Base-by-base conservation (phyloP, 2,888 invertebrate genomes). In the Agriopis marginaria region DNA sequence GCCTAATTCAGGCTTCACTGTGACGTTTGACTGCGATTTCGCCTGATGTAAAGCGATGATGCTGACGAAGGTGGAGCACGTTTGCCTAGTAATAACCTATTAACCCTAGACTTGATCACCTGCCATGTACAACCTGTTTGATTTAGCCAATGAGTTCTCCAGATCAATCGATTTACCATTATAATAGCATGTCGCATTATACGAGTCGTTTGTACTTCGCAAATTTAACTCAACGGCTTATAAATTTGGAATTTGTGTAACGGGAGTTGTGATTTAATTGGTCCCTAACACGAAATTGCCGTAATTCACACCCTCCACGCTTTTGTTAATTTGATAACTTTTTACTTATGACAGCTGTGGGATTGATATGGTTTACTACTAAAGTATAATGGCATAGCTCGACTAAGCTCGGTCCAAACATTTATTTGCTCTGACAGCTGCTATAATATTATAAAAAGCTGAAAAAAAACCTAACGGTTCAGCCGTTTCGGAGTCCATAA, bases 271-370 rank as follows among this genome's bases (percentile, higher is more conserved):
- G 70, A 40, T 70, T 58, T 62, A 63, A 70, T 66, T 59, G 45
- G 17, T 66, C n/a, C 39, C 59, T 0, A 49, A 63, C 70, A 70
- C 50, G 70, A 39, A 32, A 63, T 53, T 40, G 50, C 17, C 56
- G 23, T 70, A 59, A 63, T 49, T 70, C 58, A 54, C 42, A 39
- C 58, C 45, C 49, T n/a, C 9, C 55, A 54, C 55, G 53, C 50
- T 32, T 50, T 55, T 40, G 61, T 59, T 64, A 55, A 64, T 68
- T 60, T 64, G 54, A 64, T 60, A 50, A 68, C 59, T 60, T 69
- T 44, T 53, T 23, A 58, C n/a, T 53, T 63, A 59, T 62, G 23
- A 61, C 47, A 40, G 45, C 40, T 59, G 32, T 12, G 66, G 66
- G 66, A 39, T 40, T 32, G 32, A 62, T 53, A 5, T 14, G 14